Conservation (phyloP, 2,113 vertebrate species). For the Tonatia bakeri region DNA sequence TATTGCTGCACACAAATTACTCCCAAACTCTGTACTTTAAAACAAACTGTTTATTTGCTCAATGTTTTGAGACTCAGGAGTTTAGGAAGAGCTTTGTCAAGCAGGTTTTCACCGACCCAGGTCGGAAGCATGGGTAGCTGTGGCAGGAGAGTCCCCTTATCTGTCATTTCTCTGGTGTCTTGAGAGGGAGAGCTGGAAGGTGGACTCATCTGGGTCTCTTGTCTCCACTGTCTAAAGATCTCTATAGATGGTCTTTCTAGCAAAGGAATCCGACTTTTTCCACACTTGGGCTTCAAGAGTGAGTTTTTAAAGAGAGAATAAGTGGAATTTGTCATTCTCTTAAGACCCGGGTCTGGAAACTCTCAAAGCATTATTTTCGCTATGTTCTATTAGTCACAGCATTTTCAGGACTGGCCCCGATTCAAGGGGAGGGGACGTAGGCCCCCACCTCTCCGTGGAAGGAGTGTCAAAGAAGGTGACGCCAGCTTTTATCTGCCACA, state of each 20-base stretch:
- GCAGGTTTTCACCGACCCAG: neutral
- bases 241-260: neutral
- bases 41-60: neutral
- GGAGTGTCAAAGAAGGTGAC: neutral
- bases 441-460: neutral
- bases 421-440: neutral
- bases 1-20: neutral
- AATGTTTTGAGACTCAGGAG: neutral
- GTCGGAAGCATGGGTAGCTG: neutral
- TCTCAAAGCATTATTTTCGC: neutral
- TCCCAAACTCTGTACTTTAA: neutral
- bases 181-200: neutral
- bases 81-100: neutral
- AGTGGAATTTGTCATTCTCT: neutral
- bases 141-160: neutral
- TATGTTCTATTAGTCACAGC: neutral
- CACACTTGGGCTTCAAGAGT: neutral
- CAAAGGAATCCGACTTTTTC: neutral
- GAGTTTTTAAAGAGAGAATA: neutral
- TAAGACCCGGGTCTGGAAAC: neutral
- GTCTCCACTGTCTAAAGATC: too few species aligned
- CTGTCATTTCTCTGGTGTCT: neutral
- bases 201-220: neutral
- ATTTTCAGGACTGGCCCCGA: neutral
- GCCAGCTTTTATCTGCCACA: neutral